Percentiles rank a stretch among this genome's conserved stretches.
These are phyloP conservation scores for Ooceraea biroi DNA, from an alignment of 1,140 invertebrate genomes.

Conservation along the genomic window DNA sequence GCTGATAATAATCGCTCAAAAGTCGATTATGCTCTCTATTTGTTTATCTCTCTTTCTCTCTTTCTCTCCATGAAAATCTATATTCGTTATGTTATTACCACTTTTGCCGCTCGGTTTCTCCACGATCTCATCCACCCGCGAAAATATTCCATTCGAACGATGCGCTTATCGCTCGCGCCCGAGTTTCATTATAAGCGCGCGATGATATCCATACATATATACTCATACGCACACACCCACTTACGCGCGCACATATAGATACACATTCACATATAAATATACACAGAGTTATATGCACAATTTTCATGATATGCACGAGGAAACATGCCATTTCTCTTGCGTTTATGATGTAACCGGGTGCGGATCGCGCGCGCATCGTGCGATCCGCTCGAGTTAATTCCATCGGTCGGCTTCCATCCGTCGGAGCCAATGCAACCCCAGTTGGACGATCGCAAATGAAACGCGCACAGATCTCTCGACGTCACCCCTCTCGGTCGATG, in stretches of 20 bases:
- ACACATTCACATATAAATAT: too few relatives aligned
- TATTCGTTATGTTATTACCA: background rate
- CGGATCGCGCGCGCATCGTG: background rate
- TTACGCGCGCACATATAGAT: too few relatives aligned
- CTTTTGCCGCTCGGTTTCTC: background rate
- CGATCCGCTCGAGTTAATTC: constrained; percentile 23
- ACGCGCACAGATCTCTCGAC: background rate
- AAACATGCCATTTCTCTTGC: background rate
- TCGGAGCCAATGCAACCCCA: background rate
- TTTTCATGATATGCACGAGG: constrained; percentile 21
- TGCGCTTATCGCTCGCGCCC: background rate
- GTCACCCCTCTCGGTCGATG: background rate
- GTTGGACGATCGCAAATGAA: background rate
- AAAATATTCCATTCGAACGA: constrained; percentile 27
- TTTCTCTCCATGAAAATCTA: background rate
- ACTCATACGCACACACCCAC: too few relatives aligned
- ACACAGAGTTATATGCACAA: constrained; percentile 7
- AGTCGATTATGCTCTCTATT: background rate
- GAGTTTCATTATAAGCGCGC: background rate
- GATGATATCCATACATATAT: background rate
- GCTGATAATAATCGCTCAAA: background rate
- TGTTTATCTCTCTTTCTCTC: background rate
- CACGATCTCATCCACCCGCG: background rate
- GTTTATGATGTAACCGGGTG: background rate
- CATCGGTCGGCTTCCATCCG: background rate